Percentiles rank a stretch among this genome's conserved stretches.
Conservation (phyloP, 2,113 vertebrate species). For the Grammomys dolichurus region DNA sequence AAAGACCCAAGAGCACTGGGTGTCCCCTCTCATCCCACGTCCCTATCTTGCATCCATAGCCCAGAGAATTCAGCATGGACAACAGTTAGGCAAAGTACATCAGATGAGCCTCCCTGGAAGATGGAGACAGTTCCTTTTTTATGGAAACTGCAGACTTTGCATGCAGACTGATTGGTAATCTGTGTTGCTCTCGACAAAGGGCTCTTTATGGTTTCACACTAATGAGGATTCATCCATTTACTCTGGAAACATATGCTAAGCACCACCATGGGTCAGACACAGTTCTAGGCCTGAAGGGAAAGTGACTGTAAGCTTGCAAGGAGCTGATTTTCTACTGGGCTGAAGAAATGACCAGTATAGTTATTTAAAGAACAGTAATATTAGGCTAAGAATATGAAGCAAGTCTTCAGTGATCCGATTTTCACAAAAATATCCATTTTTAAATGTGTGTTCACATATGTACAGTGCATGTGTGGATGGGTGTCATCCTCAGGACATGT, state of each 20-base stretch:
- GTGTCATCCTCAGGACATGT: neutral
- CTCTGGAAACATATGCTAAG: neutral
- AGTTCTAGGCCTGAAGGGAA: neutral
- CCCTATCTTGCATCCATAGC: fast-evolving
- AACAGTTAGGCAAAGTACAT: neutral
- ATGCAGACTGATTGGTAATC: neutral
- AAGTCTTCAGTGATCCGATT: neutral
- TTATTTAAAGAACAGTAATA: too few species aligned
- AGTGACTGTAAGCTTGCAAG: neutral
- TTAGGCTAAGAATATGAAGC: neutral
- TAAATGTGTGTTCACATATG: neutral
- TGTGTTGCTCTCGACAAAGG: neutral
- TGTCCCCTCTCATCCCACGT: neutral
- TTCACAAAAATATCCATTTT: neutral
- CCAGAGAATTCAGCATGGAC: neutral
- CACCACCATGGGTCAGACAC: neutral
- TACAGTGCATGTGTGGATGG: neutral
- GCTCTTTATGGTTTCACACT: neutral
- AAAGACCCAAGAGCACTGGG: neutral
- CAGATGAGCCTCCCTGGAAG: neutral
- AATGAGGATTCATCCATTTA: neutral
- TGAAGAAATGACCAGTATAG: neutral
- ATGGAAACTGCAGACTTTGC: neutral
- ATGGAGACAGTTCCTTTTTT: neutral
- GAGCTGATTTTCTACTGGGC: neutral